phyloP scores from a whole-genome alignment of 2,797 vertebrate genomes.

The Dermochelys coriacea region DNA sequence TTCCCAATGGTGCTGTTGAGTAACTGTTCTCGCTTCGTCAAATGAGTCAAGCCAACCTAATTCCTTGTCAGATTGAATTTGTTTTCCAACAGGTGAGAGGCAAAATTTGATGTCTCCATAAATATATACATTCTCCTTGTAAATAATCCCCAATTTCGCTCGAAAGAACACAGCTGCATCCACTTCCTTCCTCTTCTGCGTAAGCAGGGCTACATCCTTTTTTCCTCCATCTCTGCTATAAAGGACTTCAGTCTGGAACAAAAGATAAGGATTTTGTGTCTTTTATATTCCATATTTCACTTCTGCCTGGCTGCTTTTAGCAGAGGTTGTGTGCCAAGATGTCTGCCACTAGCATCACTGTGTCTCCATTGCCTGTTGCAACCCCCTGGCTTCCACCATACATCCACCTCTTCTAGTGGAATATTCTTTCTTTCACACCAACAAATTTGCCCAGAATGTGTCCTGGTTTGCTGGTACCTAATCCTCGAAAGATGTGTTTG shows the following conservation, averaged over 20 bases:
- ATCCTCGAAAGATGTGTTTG: not conserved
- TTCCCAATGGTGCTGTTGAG: not conserved
- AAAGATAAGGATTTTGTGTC: not conserved
- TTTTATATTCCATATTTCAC: not conserved
- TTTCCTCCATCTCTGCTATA: not conserved
- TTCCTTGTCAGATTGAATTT: slow-evolving; percentile 18
- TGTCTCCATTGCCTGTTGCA: not conserved
- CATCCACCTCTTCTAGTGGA: not conserved
- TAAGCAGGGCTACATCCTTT: not conserved
- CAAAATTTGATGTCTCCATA: not conserved
- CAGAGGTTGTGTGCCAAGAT: not conserved
- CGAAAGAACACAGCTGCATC: not conserved
- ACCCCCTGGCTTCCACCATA: not conserved
- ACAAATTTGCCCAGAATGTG: not conserved
- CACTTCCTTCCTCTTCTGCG: not conserved
- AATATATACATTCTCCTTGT: not conserved
- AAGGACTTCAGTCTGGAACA: not conserved
- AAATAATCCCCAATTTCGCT: not conserved
- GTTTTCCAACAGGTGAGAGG: slow-evolving; percentile 4
- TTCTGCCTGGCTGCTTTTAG: not conserved
- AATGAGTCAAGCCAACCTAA: not conserved
- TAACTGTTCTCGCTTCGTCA: not conserved
- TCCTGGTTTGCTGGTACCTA: not conserved
- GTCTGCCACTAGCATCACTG: not conserved
- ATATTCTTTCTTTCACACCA: not conserved